phyloP scores from a whole-genome alignment of 1,140 invertebrate genomes.

The Ceratosolen fusciceps region DNA sequence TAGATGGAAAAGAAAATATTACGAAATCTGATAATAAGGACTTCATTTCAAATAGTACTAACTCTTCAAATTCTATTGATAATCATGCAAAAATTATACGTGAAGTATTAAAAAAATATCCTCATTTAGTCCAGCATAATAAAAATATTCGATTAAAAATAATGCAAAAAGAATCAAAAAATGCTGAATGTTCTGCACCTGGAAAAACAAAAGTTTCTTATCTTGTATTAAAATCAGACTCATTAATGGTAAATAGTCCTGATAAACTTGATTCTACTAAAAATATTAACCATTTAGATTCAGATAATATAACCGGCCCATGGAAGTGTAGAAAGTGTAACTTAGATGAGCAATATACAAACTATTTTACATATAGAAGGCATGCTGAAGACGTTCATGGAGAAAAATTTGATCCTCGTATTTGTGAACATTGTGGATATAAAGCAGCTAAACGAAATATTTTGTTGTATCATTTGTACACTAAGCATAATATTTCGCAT shows the following conservation, averaged over 20 bases:
- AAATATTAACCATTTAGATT: constrained; percentile 21
- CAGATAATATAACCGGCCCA: constrained; percentile 65
- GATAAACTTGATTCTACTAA: constrained; percentile 55
- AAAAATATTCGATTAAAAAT: constrained; percentile 91
- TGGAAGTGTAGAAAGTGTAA: constrained; percentile 71
- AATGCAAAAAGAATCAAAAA: constrained; percentile 74
- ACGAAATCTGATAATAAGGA: constrained; percentile 65
- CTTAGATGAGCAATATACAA: constrained; percentile 78
- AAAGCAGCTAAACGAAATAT: constrained; percentile 82
- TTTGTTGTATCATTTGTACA: constrained; percentile 84
- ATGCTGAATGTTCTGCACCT: constrained; percentile 59
- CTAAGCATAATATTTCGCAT: constrained; percentile 83
- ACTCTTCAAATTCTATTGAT: constrained; percentile 71
- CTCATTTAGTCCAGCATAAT: constrained; percentile 86
- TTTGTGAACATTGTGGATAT: constrained; percentile 89
- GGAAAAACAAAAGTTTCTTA: constrained; percentile 71
- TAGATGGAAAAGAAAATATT: constrained; percentile 71
- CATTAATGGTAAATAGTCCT: constrained; percentile 60
- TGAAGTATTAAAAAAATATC: constrained; percentile 89
- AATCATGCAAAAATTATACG: constrained; percentile 89
- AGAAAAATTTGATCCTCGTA: constrained; percentile 82
- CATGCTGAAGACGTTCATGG: constrained; percentile 87
- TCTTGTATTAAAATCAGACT: constrained; percentile 72
- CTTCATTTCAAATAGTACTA: constrained; percentile 56
- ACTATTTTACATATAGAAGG: constrained; percentile 83